Conservation (phyloP, 2,888 invertebrate species). For the Diplazon laetatorius region DNA sequence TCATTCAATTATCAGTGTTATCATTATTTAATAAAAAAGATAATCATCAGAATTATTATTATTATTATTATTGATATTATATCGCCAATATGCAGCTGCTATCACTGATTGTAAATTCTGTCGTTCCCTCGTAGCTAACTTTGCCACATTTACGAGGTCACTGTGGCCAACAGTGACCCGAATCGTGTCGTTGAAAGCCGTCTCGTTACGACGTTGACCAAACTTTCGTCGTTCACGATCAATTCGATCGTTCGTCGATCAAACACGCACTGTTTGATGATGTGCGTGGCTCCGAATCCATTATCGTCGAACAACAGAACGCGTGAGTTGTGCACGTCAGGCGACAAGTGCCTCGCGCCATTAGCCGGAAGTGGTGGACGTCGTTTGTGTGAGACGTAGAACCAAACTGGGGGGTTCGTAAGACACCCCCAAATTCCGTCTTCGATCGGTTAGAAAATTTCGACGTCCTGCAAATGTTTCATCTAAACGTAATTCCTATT, state of each 20-base stretch:
- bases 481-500: no score
- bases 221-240: conserved; percentile 31
- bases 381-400: neutral
- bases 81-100: no score
- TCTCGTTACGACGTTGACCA: conserved; percentile 25
- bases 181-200: conserved; percentile 15
- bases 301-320: conserved; percentile 31
- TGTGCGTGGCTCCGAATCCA: neutral
- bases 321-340: conserved; percentile 28
- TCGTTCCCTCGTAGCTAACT: conserved; percentile 14
- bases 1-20: no score
- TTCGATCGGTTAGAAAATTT: no score
- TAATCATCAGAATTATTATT: no score
- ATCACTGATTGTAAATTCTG: no score
- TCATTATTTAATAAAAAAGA: no score
- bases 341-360: conserved; percentile 43
- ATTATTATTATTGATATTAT: no score
- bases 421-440: no score
- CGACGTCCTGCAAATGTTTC: no score
- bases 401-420: no score
- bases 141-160: conserved; percentile 43
- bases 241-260: neutral
- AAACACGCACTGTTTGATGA: neutral
- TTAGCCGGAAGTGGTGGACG: conserved; percentile 47
- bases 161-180: conserved; percentile 6